These are phyloP conservation scores for Pteromalus puparum DNA, from an alignment of 1,140 invertebrate species.

Conservation along the genomic window DNA sequence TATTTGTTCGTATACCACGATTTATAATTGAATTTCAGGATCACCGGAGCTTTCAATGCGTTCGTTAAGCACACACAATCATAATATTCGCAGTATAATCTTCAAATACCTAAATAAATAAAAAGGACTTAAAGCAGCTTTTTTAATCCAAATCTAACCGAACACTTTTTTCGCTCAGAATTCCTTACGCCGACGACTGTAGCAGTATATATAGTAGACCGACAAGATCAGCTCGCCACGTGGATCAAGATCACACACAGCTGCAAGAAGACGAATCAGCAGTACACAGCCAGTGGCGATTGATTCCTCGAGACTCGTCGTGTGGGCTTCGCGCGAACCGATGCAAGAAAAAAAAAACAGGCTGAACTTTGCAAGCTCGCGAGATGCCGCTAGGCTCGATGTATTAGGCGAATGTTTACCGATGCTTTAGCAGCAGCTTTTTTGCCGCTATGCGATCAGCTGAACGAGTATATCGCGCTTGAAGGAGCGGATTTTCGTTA, in stretches of 20 bases:
- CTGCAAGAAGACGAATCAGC: no score
- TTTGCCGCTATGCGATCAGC: background rate
- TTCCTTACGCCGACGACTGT: no score
- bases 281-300: background rate
- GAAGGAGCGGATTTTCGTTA: no score
- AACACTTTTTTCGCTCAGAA: no score
- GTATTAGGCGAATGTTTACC: background rate
- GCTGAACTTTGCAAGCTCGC: conserved; percentile 28
- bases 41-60: background rate
- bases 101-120: no score
- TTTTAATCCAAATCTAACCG: no score
- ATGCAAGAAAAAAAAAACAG: background rate
- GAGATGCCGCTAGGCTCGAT: no score
- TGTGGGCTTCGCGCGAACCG: background rate
- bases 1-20: background rate
- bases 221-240: conserved; percentile 7
- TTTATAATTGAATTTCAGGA: background rate
- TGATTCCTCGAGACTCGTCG: conserved; percentile 25
- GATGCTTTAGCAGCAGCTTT: no score
- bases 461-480: no score
- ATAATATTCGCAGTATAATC: no score
- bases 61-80: no score
- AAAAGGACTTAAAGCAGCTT: no score
- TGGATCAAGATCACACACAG: background rate
- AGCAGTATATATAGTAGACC: background rate